These are phyloP conservation scores for Trichogramma dendrolimi DNA, from an alignment of 2,888 invertebrate genomes.

Conservation along the genomic window DNA sequence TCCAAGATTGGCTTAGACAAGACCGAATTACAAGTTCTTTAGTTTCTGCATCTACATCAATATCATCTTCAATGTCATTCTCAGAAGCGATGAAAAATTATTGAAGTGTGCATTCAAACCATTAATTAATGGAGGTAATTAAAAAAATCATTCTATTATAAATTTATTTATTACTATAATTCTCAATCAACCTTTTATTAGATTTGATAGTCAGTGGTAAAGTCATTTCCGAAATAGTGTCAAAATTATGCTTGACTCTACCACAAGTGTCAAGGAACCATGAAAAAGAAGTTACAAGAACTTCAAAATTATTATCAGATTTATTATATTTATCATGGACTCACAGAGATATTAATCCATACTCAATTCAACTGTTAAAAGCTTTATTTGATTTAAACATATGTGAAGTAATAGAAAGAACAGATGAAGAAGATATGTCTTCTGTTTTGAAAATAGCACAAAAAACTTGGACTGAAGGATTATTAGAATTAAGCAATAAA, in stretches of 20 bases:
- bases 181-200: conserved; percentile 39
- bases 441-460: conserved; percentile 29
- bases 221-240: conserved; percentile 49
- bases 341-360: conserved; percentile 32
- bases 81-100: conserved; percentile 35
- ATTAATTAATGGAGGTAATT: conserved; percentile 49
- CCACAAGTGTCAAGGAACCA: conserved; percentile 24
- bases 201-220: conserved; percentile 51
- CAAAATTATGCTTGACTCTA: conserved; percentile 48
- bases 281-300: conserved; percentile 27
- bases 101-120: conserved; percentile 41
- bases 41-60: conserved; percentile 43
- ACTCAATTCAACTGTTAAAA: conserved; percentile 37
- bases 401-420: conserved; percentile 29
- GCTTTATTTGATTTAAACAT: conserved; percentile 39
- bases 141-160: neutral
- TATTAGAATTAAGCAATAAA: conserved; percentile 34
- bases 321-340: conserved; percentile 37
- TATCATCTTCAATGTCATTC: conserved; percentile 32
- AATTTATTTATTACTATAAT: neutral
- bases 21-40: conserved; percentile 51
- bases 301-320: conserved; percentile 34
- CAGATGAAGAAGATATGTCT: conserved; percentile 23
- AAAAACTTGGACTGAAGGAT: conserved; percentile 38
- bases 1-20: conserved; percentile 55